These are phyloP conservation scores for Terebella lapidaria DNA, from an alignment of 2,888 invertebrate genomes.

Conservation along the genomic window DNA sequence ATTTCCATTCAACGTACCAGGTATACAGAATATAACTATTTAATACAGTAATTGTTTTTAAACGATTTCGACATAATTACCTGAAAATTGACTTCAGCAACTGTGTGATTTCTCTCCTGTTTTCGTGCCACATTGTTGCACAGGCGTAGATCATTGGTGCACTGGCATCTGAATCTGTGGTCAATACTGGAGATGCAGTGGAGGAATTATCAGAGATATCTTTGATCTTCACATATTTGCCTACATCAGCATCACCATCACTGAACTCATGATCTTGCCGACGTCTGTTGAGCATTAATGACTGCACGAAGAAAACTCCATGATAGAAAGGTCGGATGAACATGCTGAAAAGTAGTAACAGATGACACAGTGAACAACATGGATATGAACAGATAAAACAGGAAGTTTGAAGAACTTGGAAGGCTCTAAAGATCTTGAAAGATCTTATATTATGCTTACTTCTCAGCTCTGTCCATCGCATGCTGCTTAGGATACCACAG, in stretches of 20 bases:
- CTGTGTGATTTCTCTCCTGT: slow-evolving; percentile 46
- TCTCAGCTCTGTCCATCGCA: slow-evolving; percentile 40
- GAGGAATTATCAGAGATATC: not conserved
- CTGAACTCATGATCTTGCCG: slow-evolving; percentile 71
- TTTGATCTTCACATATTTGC: not conserved
- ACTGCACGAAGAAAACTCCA: slow-evolving; percentile 86
- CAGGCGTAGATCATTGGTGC: slow-evolving; percentile 44
- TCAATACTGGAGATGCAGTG: not conserved
- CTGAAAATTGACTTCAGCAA: slow-evolving; percentile 48
- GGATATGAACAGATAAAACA: no score
- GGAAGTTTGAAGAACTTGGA: no score
- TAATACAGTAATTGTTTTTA: no score
- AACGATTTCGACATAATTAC: no score
- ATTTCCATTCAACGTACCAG: not conserved
- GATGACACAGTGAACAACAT: no score
- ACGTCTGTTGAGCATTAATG: slow-evolving; percentile 83
- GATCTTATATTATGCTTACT: no score
- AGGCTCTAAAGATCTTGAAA: no score
- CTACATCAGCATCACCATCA: not conserved
- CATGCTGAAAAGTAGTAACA: no score
- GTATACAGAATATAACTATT: not conserved
- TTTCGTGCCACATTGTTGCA: slow-evolving; percentile 53
- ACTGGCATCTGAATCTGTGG: not conserved
- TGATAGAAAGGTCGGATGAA: slow-evolving; percentile 92
- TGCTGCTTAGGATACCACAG: slow-evolving; percentile 44